Evolutionary conservation across 2,797 vertebrate species (phyloP).

Genomic region (Poecilia velifera): DNA sequence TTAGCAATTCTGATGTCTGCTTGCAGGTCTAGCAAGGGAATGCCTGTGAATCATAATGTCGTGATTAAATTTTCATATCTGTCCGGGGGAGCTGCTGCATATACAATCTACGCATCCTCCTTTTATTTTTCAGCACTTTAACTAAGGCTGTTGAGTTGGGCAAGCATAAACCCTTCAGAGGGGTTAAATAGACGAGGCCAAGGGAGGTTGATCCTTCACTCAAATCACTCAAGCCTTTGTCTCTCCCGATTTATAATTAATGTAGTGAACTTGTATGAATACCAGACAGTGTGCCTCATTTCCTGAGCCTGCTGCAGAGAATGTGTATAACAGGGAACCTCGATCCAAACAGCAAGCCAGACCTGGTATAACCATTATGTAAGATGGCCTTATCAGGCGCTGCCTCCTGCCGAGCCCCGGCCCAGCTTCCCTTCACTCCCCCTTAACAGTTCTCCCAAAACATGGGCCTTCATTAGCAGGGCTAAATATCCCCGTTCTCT

Average conservation of each 20-base stretch:
- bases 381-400: conserved; percentile 82
- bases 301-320: conserved; percentile 36
- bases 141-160: conserved; percentile 52
- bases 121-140: conserved; percentile 72
- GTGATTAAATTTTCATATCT: conserved; percentile 81
- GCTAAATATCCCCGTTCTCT: conserved; percentile 86
- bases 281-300: conserved; percentile 24
- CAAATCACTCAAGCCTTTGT: conserved; percentile 48
- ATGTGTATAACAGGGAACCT: conserved; percentile 52
- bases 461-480: conserved; percentile 84
- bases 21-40: conserved; percentile 76
- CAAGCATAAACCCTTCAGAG: conserved; percentile 63
- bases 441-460: conserved; percentile 74
- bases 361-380: conserved; percentile 76
- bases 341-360: conserved; percentile 55
- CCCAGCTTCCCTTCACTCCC: conserved; percentile 58
- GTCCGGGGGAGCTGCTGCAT: conserved; percentile 75
- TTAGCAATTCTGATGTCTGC: conserved; percentile 83
- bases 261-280: conserved; percentile 33
- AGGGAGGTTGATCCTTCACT: conserved; percentile 37
- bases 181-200: conserved; percentile 67
- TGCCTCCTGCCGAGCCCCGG: conserved; percentile 77
- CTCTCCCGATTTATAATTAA: conserved; percentile 29
- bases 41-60: conserved; percentile 81
- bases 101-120: conserved; percentile 74